Base-by-base conservation (phyloP, 2,797 vertebrate species). In the Sebastes taczanowskii region DNA sequence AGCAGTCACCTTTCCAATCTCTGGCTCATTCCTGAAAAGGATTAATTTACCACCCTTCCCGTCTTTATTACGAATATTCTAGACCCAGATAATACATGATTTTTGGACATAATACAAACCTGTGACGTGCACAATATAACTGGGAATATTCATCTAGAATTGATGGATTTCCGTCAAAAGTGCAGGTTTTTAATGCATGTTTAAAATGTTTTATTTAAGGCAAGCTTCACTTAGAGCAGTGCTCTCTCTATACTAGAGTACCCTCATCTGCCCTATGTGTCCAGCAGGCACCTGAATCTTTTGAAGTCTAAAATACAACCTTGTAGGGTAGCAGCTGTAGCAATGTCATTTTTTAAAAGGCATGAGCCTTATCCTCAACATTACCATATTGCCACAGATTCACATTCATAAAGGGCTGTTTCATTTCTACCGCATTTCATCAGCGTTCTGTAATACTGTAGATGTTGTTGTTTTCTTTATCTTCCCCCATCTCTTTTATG, bases 341-440 rank as follows among this genome's bases (percentile, higher is more conserved):
- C 22, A 58, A 56, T 65, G 7, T 27, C 5, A 23, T 11, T 5
- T 65, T 11, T 46, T 46, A 20, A 64, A 42, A 5, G 16, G 25
- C 18, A 14, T 9, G 2, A 68, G 4, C 20, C 7, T 46, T 2
- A 18, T 3, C 11, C 16, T 29, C 62, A 63, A 52, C 6, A 42
- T 52, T 27, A 16, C 11, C 7, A 13, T 8, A 11, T 29, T 60
- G 29, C 64, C 20, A 55, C 52, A 79, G 10, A 67, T 74, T 53
- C 6, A 49, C 32, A 35, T 46, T 68, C 23, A 59, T 16, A 0
- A 58, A 62, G 13, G 18, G 30, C 38, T 60, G 23, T 62, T 71
- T 65, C 14, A 71, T 81, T 83, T 81, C 65, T 20, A 7, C 53
- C 35, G 20, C 52, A 29, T 80, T 84, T 83, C 83, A 84, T 84